phyloP scores from a whole-genome alignment of 2,113 vertebrate genomes.

The Perca schrenkii region DNA sequence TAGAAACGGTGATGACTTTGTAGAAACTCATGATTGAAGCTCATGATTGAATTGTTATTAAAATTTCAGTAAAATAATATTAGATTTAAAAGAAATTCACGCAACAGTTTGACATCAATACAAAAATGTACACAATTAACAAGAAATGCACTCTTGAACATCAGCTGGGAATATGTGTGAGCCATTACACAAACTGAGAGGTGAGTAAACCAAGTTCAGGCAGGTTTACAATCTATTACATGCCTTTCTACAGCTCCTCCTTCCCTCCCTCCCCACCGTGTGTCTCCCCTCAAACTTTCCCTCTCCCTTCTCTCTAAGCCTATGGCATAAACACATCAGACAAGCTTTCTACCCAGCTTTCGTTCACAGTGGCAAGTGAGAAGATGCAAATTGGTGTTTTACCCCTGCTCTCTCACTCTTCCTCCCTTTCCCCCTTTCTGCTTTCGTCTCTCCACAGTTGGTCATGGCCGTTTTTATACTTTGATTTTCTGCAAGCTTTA shows the following conservation, averaged over 20 bases:
- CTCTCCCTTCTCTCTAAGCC: constrained; percentile 61
- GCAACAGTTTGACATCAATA: neutral
- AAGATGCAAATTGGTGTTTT: constrained; percentile 66
- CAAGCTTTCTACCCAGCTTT: constrained; percentile 60
- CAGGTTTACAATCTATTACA: constrained; percentile 62
- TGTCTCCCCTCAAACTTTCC: constrained; percentile 50
- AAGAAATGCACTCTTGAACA: constrained; percentile 1
- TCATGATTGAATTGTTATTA: neutral
- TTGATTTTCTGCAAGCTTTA: constrained; percentile 73
- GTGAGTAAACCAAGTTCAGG: constrained; percentile 47
- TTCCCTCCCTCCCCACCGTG: constrained; percentile 23
- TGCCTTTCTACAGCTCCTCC: constrained; percentile 38
- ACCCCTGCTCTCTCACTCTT: constrained; percentile 18
- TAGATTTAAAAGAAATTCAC: neutral
- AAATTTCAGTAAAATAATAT: neutral
- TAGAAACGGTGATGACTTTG: neutral
- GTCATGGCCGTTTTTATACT: constrained; percentile 70
- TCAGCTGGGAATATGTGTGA: neutral
- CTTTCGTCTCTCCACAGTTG: constrained; percentile 47
- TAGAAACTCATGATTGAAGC: neutral
- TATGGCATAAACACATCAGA: constrained; percentile 74
- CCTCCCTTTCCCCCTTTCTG: neutral
- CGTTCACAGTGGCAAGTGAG: constrained; percentile 49
- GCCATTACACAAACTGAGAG: constrained; percentile 36
- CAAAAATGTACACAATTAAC: neutral